Evolutionary conservation across 2,888 invertebrate species (phyloP), one percentile per base, ranked within the genome.

Genomic region (Caenorhabditis sp.): DNA sequence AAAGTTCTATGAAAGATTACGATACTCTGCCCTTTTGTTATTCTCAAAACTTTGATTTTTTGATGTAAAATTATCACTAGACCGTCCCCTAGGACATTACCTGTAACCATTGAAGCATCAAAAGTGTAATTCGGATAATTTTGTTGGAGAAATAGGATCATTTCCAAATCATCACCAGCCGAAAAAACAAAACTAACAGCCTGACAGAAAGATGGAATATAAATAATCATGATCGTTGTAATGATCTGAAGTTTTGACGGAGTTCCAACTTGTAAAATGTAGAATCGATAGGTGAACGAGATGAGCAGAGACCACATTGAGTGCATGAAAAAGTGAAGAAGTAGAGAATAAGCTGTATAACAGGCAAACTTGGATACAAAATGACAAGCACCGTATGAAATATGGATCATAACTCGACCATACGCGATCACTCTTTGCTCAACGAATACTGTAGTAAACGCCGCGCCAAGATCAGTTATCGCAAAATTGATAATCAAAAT

Each of bases 401-500:
- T 21, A 43, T 69, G 69, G n/a, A 58, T 60, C 69, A 69, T 65
- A 1, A 64, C 26, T 4, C 51, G 53, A 14, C 65, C 65, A 5
- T 65, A 60, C 19, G 69, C 65, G 3, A 69, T 69, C 8, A 69
- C 58, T 62, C 69, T 65, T 64, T 65, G 69, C 2, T 58, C 65
- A 26, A 62, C 54, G 26, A 66, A 23, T 37, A 69, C 58, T 19
- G 63, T 65, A 12, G 61, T 26, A 24, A 69, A 62, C 19, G 69
- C 54, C 1, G 65, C 58, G 6, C 58, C 43, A 51, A 69, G 57
- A 24, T 69, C 69, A 2, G 69, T 62, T 0, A 69, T 24, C 2
- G 69, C 69, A 54, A 69, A 69, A 21, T 69, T 69, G n/a, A 69
- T 53, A 14, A 69, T 65, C 0, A 69, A 58, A 36, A 69, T 54